Evolutionary conservation across 2,888 invertebrate species (phyloP), one percentile per base, ranked within the genome.

Genomic region (Polymixis lichenea): DNA sequence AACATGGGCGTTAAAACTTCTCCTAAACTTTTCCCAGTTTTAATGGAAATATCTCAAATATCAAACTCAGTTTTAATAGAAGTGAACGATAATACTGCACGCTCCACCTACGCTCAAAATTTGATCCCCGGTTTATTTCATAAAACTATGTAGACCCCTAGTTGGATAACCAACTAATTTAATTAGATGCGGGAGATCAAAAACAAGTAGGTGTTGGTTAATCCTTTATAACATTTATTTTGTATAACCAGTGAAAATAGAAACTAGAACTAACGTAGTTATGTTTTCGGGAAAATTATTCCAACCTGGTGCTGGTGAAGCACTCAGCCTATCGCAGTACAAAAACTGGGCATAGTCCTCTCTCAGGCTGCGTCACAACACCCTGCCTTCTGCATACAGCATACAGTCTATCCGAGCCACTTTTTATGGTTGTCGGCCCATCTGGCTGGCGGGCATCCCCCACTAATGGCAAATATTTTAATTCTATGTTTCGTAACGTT

Each of bases 141-240:
- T 69, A 46, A 68, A 86, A 76, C 85, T 86, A 77, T 79, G 49
- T 58, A 55, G 68, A 72, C 61, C 51, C 13, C 0, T 71, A 49
- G n/a, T 46, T 11, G 69, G 66, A 55, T 78, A 67, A 79, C 55
- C 13, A 82, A 84, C 62, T 77, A 72, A 72, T 69, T 81, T 76
- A 72, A 79, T 80, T 70, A 84, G 56, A 66, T 65, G 56, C 65
- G 67, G 71, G 32, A 62, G 43, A 74, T 78, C 38, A 22, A 51
- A 77, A 77, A 43, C 55, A 25, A 11, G 51, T 69, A 77, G 25
- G 22, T 28, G 22, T 61, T 60, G 1, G 58, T 46, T 58, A 68
- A 78, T 78, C 79, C 64, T 61, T 68, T 43, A 32, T 7, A n/a
- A 32, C 22, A 32, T 51, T 51, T 22, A 28, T 51, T 66, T 51